phyloP scores from a whole-genome alignment of 1,140 invertebrate genomes.

The Plectus sambesii region DNA sequence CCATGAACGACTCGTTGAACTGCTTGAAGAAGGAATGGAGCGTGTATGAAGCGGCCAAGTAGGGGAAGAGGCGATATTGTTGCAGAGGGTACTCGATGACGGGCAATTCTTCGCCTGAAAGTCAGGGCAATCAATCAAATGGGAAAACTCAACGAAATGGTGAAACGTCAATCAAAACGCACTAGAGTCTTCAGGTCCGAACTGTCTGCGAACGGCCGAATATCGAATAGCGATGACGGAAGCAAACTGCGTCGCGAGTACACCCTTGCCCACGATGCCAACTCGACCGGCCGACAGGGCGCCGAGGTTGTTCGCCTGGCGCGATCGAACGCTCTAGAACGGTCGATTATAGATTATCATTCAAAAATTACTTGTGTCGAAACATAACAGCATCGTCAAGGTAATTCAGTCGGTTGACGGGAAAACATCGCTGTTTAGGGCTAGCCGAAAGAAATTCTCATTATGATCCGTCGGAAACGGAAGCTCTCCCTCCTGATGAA shows the following conservation, averaged over 20 bases:
- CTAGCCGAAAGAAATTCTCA: too few species aligned
- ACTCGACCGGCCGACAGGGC: slow-evolving; percentile 71
- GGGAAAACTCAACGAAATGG: not conserved
- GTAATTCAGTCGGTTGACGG: not conserved
- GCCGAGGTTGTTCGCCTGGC: slow-evolving; percentile 53
- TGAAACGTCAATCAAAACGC: slow-evolving; percentile 45
- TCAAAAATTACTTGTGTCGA: too few species aligned
- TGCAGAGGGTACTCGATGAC: slow-evolving; percentile 80
- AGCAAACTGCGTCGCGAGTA: slow-evolving; percentile 59
- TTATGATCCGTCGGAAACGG: too few species aligned
- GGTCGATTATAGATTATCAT: too few species aligned
- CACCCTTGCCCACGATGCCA: slow-evolving; percentile 57
- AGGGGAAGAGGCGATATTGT: slow-evolving; percentile 83
- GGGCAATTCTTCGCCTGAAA: slow-evolving; percentile 56
- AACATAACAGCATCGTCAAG: too few species aligned
- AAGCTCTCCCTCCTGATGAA: too few species aligned
- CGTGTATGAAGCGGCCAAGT: slow-evolving; percentile 67
- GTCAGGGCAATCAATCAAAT: not conserved
- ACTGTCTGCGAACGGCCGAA: slow-evolving; percentile 75
- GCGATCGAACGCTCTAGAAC: slow-evolving; percentile 10
- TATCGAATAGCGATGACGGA: slow-evolving; percentile 76
- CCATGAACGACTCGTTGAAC: slow-evolving; percentile 52
- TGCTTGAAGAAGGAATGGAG: slow-evolving; percentile 60
- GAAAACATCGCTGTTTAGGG: not conserved
- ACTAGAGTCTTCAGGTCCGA: slow-evolving; percentile 62